Evolutionary conservation across 2,797 vertebrate genomes (phyloP), one percentile per base, ranked within the genome.

Genomic region (Acipenser transmontanus): DNA sequence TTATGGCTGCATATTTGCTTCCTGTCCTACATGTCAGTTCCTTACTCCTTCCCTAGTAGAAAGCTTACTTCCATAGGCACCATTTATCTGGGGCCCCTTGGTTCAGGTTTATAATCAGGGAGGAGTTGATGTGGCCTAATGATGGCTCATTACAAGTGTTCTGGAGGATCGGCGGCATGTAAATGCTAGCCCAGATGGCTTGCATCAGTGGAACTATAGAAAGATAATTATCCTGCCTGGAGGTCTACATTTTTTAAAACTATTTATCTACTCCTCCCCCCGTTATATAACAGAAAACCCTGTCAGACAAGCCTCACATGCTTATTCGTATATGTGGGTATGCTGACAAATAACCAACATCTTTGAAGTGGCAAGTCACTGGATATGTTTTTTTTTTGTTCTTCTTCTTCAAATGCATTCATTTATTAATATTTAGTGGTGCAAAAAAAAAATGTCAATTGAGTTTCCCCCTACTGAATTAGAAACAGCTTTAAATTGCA

Each of bases 141-240:
- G 20, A 69, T 49, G 59, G 59, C 63, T 68, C 60, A 63, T 68
- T 70, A 73, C 60, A 59, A 54, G 57, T 8, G 56, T 51, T 51
- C 49, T 49, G 52, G 59, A 47, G 60, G 17, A 59, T 61, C 61
- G 7, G n/a, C 49, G 49, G 59, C 48, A 20, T 68, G 66, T 64
- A 67, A 70, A 50, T 62, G 59, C 47, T 47, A 14, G 14, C 57
- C 52, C 69, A 73, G 66, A 70, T 71, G 73, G 71, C 60, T 70
- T 68, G 66, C 59, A 66, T 68, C 69, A 65, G 7, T 61, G 72
- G 63, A 64, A 72, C 61, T 66, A 52, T 56, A 72, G 65, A 67
- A 57, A 65, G 57, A 63, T 71, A 73, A 73, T 70, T 70, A 60
- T 12, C 9, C 20, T 69, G 65, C 63, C 61, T 57, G 56, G 48